Evolutionary conservation across 92 coral and sea anemone species (phyloP).

Genomic region (Parazoanthus atlanticus): DNA sequence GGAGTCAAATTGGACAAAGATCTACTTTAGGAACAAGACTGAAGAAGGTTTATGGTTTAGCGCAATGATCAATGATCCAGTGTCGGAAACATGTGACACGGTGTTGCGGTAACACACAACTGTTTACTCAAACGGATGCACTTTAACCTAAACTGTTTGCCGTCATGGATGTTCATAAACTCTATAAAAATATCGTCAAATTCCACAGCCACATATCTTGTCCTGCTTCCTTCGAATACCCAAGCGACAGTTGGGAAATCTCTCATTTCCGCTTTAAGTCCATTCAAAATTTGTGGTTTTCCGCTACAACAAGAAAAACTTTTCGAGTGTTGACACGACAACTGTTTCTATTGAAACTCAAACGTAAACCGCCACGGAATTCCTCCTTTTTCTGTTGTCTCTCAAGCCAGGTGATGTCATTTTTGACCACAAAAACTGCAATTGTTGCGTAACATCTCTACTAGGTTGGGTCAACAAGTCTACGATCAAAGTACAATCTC

Average conservation of each 20-base stretch:
- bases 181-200: background rate
- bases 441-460: background rate
- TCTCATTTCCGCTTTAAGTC: slow-evolving; percentile 21
- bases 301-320: background rate
- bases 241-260: slow-evolving; percentile 1
- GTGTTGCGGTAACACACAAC: background rate
- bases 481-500: background rate
- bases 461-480: background rate
- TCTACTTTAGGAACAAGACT: background rate
- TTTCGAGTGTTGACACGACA: slow-evolving; percentile 7
- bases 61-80: background rate
- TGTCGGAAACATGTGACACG: background rate
- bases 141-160: background rate
- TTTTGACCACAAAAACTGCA: slow-evolving; percentile 4
- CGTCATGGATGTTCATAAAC: background rate
- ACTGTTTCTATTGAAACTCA: background rate
- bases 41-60: background rate
- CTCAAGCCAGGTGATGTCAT: background rate
- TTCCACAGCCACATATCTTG: slow-evolving; percentile 4
- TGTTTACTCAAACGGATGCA: background rate
- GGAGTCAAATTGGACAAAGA: background rate
- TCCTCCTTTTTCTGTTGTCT: background rate
- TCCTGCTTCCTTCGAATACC: background rate
- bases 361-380: slow-evolving; percentile 17
- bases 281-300: slow-evolving; percentile 18